Percentiles rank a stretch among this genome's conserved stretches.
Conservation (phyloP, 2,113 vertebrate genomes). For the Stomatorhinus ivindoensis region DNA sequence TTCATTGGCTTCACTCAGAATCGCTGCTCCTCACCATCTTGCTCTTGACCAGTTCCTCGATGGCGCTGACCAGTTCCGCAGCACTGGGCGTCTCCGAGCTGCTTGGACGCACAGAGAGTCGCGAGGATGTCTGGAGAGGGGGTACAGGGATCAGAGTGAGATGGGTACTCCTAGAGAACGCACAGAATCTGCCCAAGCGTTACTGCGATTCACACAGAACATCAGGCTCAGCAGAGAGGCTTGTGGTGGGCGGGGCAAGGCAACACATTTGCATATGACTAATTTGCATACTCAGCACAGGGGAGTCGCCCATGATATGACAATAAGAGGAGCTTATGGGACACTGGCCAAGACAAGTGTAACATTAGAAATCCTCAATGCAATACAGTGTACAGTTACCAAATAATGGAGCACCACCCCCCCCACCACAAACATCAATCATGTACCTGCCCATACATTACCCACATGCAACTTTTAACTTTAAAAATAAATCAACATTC, state of each 20-base stretch:
- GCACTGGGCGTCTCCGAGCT: slow-evolving; percentile 96
- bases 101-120: slow-evolving; percentile 84
- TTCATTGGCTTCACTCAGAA: not conserved
- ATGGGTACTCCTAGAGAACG: not conserved
- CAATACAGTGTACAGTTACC: not conserved
- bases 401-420: not conserved
- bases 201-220: not conserved
- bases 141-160: slow-evolving; percentile 24
- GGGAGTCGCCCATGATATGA: not conserved
- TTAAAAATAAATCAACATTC: not conserved
- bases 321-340: not conserved
- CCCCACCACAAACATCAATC: not conserved
- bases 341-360: not conserved
- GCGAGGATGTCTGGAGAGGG: slow-evolving; percentile 74
- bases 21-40: slow-evolving; percentile 80
- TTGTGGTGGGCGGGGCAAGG: not conserved
- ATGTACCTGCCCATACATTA: not conserved
- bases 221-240: not conserved
- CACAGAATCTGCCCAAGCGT: not conserved
- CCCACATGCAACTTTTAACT: not conserved
- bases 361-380: not conserved
- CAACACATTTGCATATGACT: not conserved
- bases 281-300: not conserved
- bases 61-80: slow-evolving; percentile 93
- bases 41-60: slow-evolving; percentile 97